Percentiles rank a stretch among this genome's conserved stretches.
phyloP scores from a whole-genome alignment of 2,888 invertebrate genomes.

The Orthosia cruda region DNA sequence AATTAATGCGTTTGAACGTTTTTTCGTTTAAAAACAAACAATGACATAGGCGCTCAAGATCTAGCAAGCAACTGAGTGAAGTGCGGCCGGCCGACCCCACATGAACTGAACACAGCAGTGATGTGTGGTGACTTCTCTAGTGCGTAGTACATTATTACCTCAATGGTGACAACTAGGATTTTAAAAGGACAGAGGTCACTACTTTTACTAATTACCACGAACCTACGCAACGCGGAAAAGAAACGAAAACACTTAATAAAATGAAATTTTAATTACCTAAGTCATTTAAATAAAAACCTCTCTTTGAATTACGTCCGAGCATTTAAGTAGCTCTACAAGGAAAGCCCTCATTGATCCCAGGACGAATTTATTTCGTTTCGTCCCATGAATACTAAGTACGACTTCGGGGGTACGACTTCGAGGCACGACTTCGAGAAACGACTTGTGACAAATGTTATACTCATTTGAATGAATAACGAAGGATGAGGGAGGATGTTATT shows the following conservation, averaged over 20 bases:
- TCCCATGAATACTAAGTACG: constrained; percentile 59
- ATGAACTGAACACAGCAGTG: too few species aligned
- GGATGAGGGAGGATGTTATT: constrained; percentile 23
- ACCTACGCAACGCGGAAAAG: constrained; percentile 5
- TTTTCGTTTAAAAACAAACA: too few species aligned
- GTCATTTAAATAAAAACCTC: constrained; percentile 48
- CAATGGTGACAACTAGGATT: background rate
- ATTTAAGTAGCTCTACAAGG: constrained; percentile 41
- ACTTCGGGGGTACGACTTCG: constrained; percentile 16
- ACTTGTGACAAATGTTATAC: constrained; percentile 47
- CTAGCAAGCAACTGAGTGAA: too few species aligned
- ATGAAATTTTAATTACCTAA: constrained; percentile 41
- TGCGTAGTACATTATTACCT: too few species aligned
- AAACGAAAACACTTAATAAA: constrained; percentile 45
- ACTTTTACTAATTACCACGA: background rate
- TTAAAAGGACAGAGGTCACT: background rate
- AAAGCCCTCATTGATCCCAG: constrained; percentile 48
- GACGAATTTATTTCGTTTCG: constrained; percentile 63
- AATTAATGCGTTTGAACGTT: too few species aligned
- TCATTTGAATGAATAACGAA: constrained; percentile 39
- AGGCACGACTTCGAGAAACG: constrained; percentile 21
- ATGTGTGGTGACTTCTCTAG: too few species aligned
- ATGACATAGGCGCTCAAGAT: too few species aligned
- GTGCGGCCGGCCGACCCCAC: too few species aligned
- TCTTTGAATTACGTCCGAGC: constrained; percentile 36